Percentiles rank a stretch among this genome's conserved stretches.
phyloP scores from a whole-genome alignment of 2,113 vertebrate genomes.

The Chionomys nivalis region DNA sequence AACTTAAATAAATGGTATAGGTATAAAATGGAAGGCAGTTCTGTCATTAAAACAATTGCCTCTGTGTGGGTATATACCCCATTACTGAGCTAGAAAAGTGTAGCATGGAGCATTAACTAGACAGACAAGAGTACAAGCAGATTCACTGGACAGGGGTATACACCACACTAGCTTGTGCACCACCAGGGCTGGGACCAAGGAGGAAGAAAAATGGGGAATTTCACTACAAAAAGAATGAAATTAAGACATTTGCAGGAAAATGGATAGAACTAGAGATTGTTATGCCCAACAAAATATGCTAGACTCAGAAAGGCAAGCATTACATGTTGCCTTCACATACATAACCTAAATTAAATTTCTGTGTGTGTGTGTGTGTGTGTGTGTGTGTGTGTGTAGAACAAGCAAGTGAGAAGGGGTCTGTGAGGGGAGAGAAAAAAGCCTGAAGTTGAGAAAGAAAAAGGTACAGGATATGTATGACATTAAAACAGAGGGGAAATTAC shows the following conservation, averaged over 20 bases:
- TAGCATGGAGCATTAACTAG: not conserved
- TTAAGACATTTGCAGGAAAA: not conserved
- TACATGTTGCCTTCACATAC: not conserved
- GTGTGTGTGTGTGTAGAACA: not conserved
- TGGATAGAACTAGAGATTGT: not conserved
- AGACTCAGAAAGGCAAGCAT: not conserved
- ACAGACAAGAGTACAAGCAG: not conserved
- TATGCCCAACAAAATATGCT: not conserved
- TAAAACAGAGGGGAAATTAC: not conserved
- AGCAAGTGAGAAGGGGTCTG: not conserved
- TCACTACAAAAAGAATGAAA: not conserved
- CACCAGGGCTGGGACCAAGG: not conserved
- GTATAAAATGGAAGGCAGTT: not conserved
- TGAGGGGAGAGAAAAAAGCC: not conserved
- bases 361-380: not conserved
- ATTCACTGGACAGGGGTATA: not conserved
- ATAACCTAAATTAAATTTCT: not conserved
- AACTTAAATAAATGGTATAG: not conserved
- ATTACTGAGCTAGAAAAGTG: not conserved
- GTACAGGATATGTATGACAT: not conserved
- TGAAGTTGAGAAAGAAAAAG: not conserved
- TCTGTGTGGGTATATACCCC: not conserved
- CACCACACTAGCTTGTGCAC: fast-evolving
- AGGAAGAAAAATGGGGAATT: not conserved
- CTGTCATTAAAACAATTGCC: not conserved